Conservation (phyloP, 1,140 invertebrate genomes). For the Papilio helenus region DNA sequence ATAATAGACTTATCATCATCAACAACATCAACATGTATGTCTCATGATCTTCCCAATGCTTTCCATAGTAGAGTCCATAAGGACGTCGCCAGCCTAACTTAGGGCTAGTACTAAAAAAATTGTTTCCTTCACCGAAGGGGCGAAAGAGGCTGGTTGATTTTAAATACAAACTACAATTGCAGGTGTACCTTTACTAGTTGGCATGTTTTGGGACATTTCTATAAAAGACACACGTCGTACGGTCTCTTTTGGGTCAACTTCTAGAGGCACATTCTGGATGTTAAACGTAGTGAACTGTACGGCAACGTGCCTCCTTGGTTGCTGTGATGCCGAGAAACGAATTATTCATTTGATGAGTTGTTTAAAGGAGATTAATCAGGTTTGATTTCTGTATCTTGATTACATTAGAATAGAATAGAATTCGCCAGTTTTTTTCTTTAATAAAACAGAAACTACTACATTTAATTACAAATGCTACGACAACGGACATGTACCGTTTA, state of each 20-base stretch:
- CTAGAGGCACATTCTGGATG: neutral
- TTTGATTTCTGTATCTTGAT: neutral
- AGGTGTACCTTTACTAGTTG: neutral
- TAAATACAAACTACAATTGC: neutral
- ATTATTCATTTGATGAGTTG: neutral
- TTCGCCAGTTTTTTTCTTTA: too few relatives aligned
- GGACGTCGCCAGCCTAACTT: too few relatives aligned
- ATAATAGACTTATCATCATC: too few relatives aligned
- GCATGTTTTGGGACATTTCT: neutral
- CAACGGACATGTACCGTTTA: too few relatives aligned
- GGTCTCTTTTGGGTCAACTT: neutral
- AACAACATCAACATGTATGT: too few relatives aligned
- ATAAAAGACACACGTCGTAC: neutral
- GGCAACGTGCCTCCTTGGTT: neutral
- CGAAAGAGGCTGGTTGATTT: neutral
- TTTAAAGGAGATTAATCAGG: neutral
- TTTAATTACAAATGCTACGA: too few relatives aligned
- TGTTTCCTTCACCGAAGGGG: too few relatives aligned
- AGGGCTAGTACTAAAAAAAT: too few relatives aligned
- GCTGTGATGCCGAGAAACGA: neutral
- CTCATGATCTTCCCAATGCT: too few relatives aligned
- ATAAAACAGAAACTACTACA: too few relatives aligned
- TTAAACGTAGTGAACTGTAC: neutral
- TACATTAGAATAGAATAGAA: too few relatives aligned
- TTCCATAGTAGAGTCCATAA: too few relatives aligned